These are phyloP conservation scores for Nasonia giraulti DNA, from an alignment of 1,140 invertebrate genomes.

Conservation along the genomic window DNA sequence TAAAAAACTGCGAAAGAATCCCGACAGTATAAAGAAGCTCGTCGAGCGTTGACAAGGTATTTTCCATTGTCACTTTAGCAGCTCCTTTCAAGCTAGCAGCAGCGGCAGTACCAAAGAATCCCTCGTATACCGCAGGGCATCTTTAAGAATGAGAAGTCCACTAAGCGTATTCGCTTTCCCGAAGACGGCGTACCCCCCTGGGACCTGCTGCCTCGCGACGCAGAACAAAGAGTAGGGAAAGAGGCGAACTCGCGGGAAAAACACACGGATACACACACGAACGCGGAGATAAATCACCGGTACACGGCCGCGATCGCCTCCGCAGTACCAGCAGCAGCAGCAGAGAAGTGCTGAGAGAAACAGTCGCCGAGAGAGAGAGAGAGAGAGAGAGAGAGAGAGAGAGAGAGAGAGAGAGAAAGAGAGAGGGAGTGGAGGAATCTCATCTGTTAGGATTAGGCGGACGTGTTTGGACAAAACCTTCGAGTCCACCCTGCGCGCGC, in stretches of 20 bases:
- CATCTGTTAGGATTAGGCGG: slow-evolving; percentile 66
- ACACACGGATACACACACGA: slow-evolving; percentile 47
- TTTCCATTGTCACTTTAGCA: slow-evolving; percentile 35
- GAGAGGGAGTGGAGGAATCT: slow-evolving; percentile 54
- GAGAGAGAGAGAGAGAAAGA: no score
- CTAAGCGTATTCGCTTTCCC: slow-evolving; percentile 39
- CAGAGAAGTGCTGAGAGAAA: not conserved
- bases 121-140: slow-evolving; percentile 22
- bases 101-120: slow-evolving; percentile 22
- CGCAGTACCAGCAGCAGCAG: slow-evolving; percentile 10
- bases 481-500: slow-evolving; percentile 1
- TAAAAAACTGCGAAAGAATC: not conserved
- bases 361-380: no score
- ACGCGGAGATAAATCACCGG: slow-evolving; percentile 63
- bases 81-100: not conserved
- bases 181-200: slow-evolving; percentile 50
- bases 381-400: no score
- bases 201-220: slow-evolving; percentile 15
- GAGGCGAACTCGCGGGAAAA: slow-evolving; percentile 49
- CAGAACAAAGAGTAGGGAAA: slow-evolving; percentile 49
- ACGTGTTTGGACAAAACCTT: slow-evolving; percentile 55
- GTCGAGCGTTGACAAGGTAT: not conserved
- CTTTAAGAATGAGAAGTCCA: slow-evolving; percentile 22
- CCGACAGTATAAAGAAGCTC: not conserved
- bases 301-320: slow-evolving; percentile 48